A percentile compares a stretch with the other conserved stretches of the same genome.
phyloP scores from a whole-genome alignment of 2,797 vertebrate species.

The Myiothlypis chrysogaster region DNA sequence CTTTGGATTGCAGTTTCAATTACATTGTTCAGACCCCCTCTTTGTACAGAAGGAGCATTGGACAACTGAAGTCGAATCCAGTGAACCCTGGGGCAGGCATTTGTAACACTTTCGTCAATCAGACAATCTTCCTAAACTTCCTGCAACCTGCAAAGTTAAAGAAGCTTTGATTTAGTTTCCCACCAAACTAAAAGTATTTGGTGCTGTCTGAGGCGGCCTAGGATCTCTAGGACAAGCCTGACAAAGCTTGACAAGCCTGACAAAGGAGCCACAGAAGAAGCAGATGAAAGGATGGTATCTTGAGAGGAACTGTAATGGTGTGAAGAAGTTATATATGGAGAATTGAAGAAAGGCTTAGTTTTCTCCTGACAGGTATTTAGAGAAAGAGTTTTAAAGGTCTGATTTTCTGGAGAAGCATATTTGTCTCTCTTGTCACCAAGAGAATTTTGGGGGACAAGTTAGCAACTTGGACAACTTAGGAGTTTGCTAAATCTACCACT shows the following conservation, averaged over 20 bases:
- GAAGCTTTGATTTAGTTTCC: background rate
- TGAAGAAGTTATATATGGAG: background rate
- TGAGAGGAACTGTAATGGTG: background rate
- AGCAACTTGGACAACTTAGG: background rate
- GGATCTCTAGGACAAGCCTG: background rate
- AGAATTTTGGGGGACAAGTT: background rate
- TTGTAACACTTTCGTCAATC: background rate
- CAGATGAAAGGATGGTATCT: background rate
- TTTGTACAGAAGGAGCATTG: background rate
- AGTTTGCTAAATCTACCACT: background rate
- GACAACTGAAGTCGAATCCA: background rate
- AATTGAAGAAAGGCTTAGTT: background rate
- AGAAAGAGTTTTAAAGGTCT: background rate
- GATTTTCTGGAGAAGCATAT: background rate
- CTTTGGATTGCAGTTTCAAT: background rate
- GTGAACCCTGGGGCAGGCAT: background rate
- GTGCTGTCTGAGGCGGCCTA: background rate
- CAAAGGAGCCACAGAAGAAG: background rate
- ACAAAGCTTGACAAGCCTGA: background rate
- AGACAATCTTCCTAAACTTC: background rate
- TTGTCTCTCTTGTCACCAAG: background rate
- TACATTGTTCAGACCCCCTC: background rate
- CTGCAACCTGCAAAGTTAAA: background rate
- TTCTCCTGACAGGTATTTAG: background rate
- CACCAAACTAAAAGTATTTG: background rate